Percentiles rank a stretch among this genome's conserved stretches.
phyloP scores from a whole-genome alignment of 1,140 invertebrate species.

The Mactra quadrangularis region DNA sequence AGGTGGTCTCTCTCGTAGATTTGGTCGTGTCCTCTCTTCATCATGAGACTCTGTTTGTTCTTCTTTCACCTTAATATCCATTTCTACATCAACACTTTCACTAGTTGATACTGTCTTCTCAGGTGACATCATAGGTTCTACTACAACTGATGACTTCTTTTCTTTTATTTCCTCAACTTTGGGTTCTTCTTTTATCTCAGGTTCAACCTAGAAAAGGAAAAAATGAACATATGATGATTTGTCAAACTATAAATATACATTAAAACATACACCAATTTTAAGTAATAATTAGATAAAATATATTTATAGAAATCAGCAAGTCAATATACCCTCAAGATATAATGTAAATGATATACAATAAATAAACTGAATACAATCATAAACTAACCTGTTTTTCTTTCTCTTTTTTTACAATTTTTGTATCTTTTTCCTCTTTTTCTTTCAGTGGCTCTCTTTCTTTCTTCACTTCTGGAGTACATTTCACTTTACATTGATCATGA shows the following conservation, averaged over 20 bases:
- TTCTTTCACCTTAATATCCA: constrained; percentile 68
- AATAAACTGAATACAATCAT: no score
- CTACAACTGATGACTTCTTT: not conserved
- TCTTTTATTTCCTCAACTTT: not conserved
- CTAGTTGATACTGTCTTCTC: not conserved
- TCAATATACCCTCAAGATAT: no score
- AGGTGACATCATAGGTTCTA: not conserved
- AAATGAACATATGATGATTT: no score
- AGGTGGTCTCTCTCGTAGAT: constrained; percentile 51
- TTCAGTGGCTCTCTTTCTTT: constrained; percentile 49
- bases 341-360: no score
- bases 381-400: constrained; percentile 12
- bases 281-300: no score
- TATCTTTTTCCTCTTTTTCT: constrained; percentile 45
- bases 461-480: not conserved
- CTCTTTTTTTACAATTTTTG: constrained; percentile 50
- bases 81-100: constrained; percentile 17
- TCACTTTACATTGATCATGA: constrained; percentile 31
- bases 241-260: no score
- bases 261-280: no score
- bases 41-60: constrained; percentile 64
- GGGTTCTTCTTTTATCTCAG: constrained; percentile 14
- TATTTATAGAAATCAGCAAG: no score
- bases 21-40: constrained; percentile 74
- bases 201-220: not conserved